Conservation (phyloP, 2,888 invertebrate genomes). For the Stratiomys singularior region DNA sequence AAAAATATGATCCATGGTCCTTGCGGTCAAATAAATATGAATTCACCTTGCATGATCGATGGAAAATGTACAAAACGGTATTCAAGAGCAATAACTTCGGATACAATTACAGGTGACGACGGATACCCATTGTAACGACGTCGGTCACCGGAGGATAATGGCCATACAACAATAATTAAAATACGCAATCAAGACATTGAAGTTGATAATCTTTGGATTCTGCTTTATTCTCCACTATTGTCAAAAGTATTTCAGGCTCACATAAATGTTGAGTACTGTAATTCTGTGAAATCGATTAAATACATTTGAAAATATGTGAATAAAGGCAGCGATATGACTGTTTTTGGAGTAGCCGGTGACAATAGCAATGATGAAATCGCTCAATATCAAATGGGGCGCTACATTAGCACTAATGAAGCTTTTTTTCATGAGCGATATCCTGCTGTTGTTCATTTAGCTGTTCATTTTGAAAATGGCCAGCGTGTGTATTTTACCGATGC, state of each 20-base stretch:
- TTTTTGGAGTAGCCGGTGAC: slow-evolving; percentile 52
- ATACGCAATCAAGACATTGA: slow-evolving; percentile 27
- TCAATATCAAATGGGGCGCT: slow-evolving; percentile 50
- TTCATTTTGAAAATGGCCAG: slow-evolving; percentile 54
- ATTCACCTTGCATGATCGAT: slow-evolving; percentile 58
- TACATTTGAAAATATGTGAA: slow-evolving; percentile 63
- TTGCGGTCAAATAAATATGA: slow-evolving; percentile 56
- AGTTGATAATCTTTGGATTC: slow-evolving; percentile 58
- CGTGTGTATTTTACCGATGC: slow-evolving; percentile 59
- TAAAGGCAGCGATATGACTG: slow-evolving; percentile 61
- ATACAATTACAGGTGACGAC: slow-evolving; percentile 58
- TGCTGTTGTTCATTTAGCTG: slow-evolving; percentile 53
- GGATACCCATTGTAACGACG: slow-evolving; percentile 60
- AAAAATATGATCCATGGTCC: slow-evolving; percentile 61
- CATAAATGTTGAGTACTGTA: slow-evolving; percentile 62
- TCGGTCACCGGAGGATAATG: slow-evolving; percentile 54
- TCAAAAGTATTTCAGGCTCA: slow-evolving; percentile 57
- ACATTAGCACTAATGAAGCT: slow-evolving; percentile 53
- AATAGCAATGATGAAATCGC: slow-evolving; percentile 41
- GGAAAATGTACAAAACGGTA: slow-evolving; percentile 60
- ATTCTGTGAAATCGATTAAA: slow-evolving; percentile 62
- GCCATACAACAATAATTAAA: slow-evolving; percentile 50
- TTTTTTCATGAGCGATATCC: slow-evolving; percentile 13
- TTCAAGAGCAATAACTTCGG: slow-evolving; percentile 53
- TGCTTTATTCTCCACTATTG: slow-evolving; percentile 57